A percentile compares a stretch with the other conserved stretches of the same genome.
Conservation (phyloP, 2,113 vertebrate species). For the Taxidea taxus region DNA sequence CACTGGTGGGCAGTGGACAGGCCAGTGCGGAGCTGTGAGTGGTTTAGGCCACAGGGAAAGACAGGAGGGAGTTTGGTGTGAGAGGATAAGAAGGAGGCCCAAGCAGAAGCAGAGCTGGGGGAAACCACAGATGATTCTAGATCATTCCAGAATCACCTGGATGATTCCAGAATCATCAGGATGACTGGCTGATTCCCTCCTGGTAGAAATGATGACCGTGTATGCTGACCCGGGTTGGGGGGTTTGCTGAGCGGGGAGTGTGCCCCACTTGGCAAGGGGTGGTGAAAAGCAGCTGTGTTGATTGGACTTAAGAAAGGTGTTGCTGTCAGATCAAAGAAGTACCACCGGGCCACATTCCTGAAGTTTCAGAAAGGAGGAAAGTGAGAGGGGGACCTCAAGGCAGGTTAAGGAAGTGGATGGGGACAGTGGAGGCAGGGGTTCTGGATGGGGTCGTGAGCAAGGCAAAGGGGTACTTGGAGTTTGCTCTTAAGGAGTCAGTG, state of each 20-base stretch:
- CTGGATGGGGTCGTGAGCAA: not conserved
- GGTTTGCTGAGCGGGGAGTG: not conserved
- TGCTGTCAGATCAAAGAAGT: not conserved
- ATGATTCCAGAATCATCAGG: not conserved
- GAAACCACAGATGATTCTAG: not conserved
- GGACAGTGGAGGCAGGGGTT: not conserved
- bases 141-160: not conserved
- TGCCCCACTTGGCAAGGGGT: not conserved
- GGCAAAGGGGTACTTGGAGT: not conserved
- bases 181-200: not conserved
- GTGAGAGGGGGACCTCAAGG: not conserved
- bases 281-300: not conserved
- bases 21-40: not conserved
- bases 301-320: not conserved
- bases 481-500: not conserved
- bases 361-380: not conserved
- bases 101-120: not conserved
- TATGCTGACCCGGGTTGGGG: not conserved
- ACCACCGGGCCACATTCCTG: not conserved
- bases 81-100: not conserved
- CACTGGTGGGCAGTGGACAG: accelerated
- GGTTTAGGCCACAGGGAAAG: not conserved
- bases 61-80: not conserved
- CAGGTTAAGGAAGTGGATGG: accelerated
- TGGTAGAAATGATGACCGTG: not conserved